Percentiles rank a stretch among this genome's conserved stretches.
phyloP scores from a whole-genome alignment of 2,797 vertebrate species.

The Neosalanx taihuensis region DNA sequence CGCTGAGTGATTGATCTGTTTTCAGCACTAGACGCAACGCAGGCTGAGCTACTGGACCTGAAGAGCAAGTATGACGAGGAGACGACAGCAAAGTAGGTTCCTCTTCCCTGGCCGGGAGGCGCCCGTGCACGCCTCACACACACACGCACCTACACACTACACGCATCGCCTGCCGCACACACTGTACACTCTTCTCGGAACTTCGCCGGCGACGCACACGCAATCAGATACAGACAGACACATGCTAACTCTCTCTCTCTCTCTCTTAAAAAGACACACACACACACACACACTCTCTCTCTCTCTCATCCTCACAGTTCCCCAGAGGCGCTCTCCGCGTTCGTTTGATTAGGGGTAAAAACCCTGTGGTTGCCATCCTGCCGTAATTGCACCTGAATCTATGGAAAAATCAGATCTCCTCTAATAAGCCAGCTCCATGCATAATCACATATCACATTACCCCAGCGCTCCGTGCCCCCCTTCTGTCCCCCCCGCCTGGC shows the following conservation, averaged over 20 bases:
- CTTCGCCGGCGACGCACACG: neutral
- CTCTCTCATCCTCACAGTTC: slow-evolving; percentile 12
- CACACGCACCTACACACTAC: neutral
- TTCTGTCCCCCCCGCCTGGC: too few relatives aligned
- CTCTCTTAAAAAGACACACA: slow-evolving; percentile 14
- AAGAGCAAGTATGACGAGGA: slow-evolving; percentile 99
- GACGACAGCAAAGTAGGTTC: slow-evolving; percentile 91
- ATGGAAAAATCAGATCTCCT: slow-evolving; percentile 24
- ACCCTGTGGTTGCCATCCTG: slow-evolving; percentile 13
- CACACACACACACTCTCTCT: slow-evolving; percentile 19
- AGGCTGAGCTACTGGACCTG: slow-evolving; percentile 98
- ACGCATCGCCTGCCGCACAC: neutral
- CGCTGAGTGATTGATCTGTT: neutral
- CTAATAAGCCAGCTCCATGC: slow-evolving; percentile 14
- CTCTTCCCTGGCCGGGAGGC: too few relatives aligned
- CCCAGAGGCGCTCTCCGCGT: slow-evolving; percentile 5
- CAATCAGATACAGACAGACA: slow-evolving; percentile 15
- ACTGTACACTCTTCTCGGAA: slow-evolving; percentile 3
- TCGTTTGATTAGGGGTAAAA: slow-evolving; percentile 26
- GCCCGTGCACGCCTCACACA: neutral
- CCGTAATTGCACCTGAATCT: slow-evolving; percentile 37
- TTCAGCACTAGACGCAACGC: slow-evolving; percentile 95
- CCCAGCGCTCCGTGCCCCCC: neutral
- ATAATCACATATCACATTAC: slow-evolving; percentile 1
- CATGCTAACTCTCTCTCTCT: slow-evolving; percentile 18